Percentiles rank a stretch among this genome's conserved stretches.
Conservation (phyloP, 2,888 invertebrate species). For the Ornithoptera priamus region DNA sequence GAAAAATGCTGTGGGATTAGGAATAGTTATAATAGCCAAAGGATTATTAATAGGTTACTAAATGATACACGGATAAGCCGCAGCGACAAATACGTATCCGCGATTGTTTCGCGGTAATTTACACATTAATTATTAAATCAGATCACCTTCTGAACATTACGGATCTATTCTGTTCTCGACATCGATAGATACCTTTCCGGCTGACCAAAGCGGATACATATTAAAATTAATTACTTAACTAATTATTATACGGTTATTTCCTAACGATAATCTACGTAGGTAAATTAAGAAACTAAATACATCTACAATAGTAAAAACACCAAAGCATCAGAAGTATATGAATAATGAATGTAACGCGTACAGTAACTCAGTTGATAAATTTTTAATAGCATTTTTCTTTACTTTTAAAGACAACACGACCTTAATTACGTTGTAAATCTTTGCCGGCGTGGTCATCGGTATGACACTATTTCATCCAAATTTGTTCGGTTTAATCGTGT, state of each 20-base stretch:
- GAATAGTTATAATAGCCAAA: conserved; percentile 3
- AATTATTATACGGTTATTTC: conserved; percentile 38
- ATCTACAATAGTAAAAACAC: background rate
- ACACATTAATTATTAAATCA: conserved; percentile 71
- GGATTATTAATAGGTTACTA: conserved; percentile 13
- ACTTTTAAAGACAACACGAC: conserved; percentile 42
- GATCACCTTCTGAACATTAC: conserved; percentile 59
- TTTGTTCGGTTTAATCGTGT: conserved; percentile 39
- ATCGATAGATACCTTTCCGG: conserved; percentile 43
- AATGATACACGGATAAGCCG: conserved; percentile 15
- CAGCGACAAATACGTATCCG: conserved; percentile 57
- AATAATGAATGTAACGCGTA: conserved; percentile 36
- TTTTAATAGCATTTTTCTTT: conserved; percentile 39
- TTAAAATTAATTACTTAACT: conserved; percentile 39
- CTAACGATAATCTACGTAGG: conserved; percentile 32
- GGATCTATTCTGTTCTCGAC: conserved; percentile 53
- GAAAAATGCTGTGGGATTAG: background rate
- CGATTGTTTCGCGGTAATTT: conserved; percentile 63
- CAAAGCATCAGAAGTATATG: conserved; percentile 8
- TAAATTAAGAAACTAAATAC: conserved; percentile 29
- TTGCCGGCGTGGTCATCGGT: conserved; percentile 5
- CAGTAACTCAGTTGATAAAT: conserved; percentile 39
- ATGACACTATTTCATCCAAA: conserved; percentile 39
- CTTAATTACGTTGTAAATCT: conserved; percentile 39
- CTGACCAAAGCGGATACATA: conserved; percentile 46